Base-by-base conservation (phyloP, 2,113 vertebrate genomes). In the Oxyruncus cristatus region DNA sequence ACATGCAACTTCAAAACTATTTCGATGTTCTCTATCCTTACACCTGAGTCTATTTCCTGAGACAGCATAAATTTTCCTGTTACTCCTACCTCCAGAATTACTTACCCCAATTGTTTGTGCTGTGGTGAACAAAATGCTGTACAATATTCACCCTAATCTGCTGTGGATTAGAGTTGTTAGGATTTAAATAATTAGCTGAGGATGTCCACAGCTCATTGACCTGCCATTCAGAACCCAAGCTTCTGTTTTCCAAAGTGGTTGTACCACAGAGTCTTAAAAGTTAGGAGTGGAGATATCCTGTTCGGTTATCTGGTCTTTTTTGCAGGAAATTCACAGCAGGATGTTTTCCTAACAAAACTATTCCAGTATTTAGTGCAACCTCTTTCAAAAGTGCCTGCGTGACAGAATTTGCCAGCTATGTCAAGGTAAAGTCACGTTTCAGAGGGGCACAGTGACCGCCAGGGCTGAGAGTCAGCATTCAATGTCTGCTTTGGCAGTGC, bases 281-380 rank as follows among this genome's bases (percentile, higher is more conserved):
- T 59, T 73, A 93, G 82, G 78, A 94, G 46, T 88, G 59, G 92
- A 95, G 63, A 96, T 94, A 96, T 94, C 92, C 92, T 96, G 89
- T 93, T 93, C 39, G 0, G 75, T 90, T 96, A 93, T 95, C 88
- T 93, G 71, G 15, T 58, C 35, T 52, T 75, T 73, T 82, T 56
- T 19, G 0, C 93, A 89, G 96, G 96, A 96, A 97, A 87, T 90
- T 61, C 81, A 62, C 78, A 89, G 95, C 95, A 97, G 95, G 96
- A 97, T 97, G 93, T 96, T 97, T 96, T 89, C 59, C 87, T 93
- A 85, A 77, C 85, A 94, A 89, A 88, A 89, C 55, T 83, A 37
- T 94, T 94, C 66, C 70, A 65, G 74, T 82, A 42, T 89, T 93
- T 88, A 92, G 75, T 76, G 30, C 67, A 94, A 62, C 7, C 37